Percentiles rank a stretch among this genome's conserved stretches.
phyloP scores from a whole-genome alignment of 2,888 invertebrate genomes.

The Pyralis farinalis region DNA sequence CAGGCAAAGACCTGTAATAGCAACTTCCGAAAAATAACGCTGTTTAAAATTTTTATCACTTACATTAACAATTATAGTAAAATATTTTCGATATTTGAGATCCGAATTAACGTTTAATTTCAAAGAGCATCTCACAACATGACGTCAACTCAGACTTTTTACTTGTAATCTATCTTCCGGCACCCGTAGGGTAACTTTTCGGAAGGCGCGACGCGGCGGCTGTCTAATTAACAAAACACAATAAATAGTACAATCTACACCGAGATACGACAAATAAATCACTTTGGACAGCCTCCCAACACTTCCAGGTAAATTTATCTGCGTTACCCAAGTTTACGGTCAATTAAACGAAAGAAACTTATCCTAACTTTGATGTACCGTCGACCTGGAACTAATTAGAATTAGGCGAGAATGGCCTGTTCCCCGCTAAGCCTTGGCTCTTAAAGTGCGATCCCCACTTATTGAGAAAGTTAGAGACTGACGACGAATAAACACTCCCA shows the following conservation, averaged over 20 bases:
- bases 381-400: slow-evolving; percentile 68
- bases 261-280: slow-evolving; percentile 30
- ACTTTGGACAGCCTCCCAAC: slow-evolving; percentile 19
- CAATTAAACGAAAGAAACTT: slow-evolving; percentile 68
- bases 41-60: no score
- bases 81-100: no score
- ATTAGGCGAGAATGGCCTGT: slow-evolving; percentile 54
- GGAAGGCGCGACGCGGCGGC: background rate
- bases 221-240: slow-evolving; percentile 17
- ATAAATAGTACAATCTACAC: slow-evolving; percentile 28
- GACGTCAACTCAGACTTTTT: background rate
- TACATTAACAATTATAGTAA: no score
- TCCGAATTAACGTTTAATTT: background rate
- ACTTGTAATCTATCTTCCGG: slow-evolving; percentile 3
- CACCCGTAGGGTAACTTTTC: slow-evolving; percentile 6
- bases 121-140: background rate
- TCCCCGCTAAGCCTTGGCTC: slow-evolving; percentile 28
- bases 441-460: slow-evolving; percentile 26
- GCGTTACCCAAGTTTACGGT: slow-evolving; percentile 51
- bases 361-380: slow-evolving; percentile 62
- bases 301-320: slow-evolving; percentile 49
- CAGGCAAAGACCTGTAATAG: no score
- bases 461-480: slow-evolving; percentile 41
- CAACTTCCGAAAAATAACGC: no score
- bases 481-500: no score